These are phyloP conservation scores for Neotragus moschatus DNA, from an alignment of 2,113 vertebrate genomes.

Conservation along the genomic window DNA sequence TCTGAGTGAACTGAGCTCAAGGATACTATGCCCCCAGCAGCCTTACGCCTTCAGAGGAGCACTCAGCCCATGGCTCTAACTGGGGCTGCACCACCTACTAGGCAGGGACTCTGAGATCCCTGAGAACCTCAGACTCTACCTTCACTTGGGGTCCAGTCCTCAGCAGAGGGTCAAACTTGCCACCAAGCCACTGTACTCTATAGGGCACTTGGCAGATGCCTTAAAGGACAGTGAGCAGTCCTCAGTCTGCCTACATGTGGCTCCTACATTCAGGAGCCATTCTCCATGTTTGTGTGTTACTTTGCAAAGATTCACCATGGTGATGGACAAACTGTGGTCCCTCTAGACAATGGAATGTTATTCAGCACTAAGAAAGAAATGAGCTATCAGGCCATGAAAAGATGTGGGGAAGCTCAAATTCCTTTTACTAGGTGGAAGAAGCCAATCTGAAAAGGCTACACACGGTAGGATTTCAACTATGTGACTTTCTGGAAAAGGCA, in stretches of 20 bases:
- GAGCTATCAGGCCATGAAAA: neutral
- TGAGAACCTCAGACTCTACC: neutral
- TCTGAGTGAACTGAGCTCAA: neutral
- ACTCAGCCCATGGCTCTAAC: neutral
- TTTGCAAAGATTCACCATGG: neutral
- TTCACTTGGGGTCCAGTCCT: neutral
- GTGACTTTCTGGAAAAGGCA: neutral
- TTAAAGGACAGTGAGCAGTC: neutral
- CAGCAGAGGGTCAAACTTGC: neutral
- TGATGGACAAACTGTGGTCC: neutral
- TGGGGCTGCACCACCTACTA: rapidly evolving
- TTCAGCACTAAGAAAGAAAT: neutral
- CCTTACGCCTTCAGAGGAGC: neutral
- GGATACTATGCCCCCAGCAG: neutral
- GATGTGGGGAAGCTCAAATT: neutral
- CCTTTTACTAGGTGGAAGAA: neutral
- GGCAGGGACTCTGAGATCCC: neutral
- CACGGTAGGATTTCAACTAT: neutral
- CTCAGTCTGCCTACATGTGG: rapidly evolving
- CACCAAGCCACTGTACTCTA: too few species aligned
- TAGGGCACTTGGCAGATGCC: neutral
- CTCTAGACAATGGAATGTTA: neutral
- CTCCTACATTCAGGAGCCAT: neutral
- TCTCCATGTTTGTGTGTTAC: neutral
- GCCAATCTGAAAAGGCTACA: neutral